Conservation (phyloP, 2,797 vertebrate genomes). For the Crocodylus rhombifer region DNA sequence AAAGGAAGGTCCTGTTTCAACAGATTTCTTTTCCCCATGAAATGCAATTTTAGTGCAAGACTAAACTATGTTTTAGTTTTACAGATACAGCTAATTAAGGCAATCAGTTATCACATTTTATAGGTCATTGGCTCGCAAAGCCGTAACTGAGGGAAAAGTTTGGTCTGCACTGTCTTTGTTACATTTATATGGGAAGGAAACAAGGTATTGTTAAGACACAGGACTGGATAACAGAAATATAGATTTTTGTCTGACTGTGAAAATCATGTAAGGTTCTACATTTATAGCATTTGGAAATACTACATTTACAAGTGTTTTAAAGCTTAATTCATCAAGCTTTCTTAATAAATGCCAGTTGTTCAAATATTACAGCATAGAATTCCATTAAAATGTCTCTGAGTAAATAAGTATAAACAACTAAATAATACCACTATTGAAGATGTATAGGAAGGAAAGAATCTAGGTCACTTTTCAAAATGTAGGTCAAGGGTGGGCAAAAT, state of each 20-base stretch:
- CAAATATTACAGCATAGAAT: not conserved
- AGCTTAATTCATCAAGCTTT: not conserved
- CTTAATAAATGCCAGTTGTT: not conserved
- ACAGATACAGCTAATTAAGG: not conserved
- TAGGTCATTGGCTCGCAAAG: rapidly evolving
- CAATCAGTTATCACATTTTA: not conserved
- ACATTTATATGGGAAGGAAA: not conserved
- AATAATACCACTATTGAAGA: not conserved
- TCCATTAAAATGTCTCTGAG: not conserved
- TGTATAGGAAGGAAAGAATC: not conserved
- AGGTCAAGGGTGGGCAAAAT: no score
- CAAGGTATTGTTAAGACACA: not conserved
- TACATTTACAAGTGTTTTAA: not conserved
- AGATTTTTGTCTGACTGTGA: not conserved
- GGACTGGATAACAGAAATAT: not conserved
- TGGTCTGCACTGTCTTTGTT: not conserved
- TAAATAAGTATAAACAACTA: not conserved
- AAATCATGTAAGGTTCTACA: not conserved
- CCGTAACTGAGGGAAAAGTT: not conserved
- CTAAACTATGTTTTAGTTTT: rapidly evolving
- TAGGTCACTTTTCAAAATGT: not conserved
- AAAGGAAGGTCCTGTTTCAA: not conserved
- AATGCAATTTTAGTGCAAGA: not conserved
- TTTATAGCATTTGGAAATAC: not conserved
- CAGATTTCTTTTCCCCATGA: not conserved